A percentile compares a stretch with the other conserved stretches of the same genome.
These are phyloP conservation scores for Aurelia aurita DNA, from an alignment of 30 jellyfish, hydroid and myxozoan species.

Conservation along the genomic window DNA sequence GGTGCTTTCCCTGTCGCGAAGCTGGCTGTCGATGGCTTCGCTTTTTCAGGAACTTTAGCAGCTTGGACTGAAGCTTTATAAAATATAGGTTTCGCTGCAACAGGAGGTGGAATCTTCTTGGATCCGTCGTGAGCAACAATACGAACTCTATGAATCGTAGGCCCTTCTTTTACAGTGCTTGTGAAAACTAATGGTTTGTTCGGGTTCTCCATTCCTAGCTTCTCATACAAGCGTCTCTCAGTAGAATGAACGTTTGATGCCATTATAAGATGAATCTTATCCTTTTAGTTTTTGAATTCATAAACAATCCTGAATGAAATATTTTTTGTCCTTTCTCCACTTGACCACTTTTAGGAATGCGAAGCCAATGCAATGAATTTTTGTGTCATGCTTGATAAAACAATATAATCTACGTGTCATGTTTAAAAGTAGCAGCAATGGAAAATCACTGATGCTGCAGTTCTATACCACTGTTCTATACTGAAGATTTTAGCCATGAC, in stretches of 20 bases:
- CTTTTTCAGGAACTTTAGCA: constrained; percentile 66
- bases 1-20: constrained; percentile 47
- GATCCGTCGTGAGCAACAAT: constrained; percentile 65
- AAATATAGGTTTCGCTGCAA: constrained; percentile 88
- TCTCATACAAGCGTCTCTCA: constrained; percentile 63
- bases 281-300: constrained; percentile 24
- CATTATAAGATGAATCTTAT: constrained; percentile 29
- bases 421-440: no score
- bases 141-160: constrained; percentile 43
- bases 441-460: no score
- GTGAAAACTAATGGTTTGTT: constrained; percentile 62
- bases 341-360: no score
- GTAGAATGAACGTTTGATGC: constrained; percentile 72
- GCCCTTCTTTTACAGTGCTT: constrained; percentile 71
- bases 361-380: no score
- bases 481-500: no score
- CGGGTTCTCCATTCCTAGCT: constrained; percentile 79
- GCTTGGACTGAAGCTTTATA: constrained; percentile 63
- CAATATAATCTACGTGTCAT: no score
- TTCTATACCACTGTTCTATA: no score
- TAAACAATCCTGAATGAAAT: background rate
- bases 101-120: constrained; percentile 95
- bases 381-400: no score
- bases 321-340: no score
- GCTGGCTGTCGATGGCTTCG: constrained; percentile 67